Base-by-base conservation (phyloP, 2,888 invertebrate species). In the Ecliptopera silaceata region DNA sequence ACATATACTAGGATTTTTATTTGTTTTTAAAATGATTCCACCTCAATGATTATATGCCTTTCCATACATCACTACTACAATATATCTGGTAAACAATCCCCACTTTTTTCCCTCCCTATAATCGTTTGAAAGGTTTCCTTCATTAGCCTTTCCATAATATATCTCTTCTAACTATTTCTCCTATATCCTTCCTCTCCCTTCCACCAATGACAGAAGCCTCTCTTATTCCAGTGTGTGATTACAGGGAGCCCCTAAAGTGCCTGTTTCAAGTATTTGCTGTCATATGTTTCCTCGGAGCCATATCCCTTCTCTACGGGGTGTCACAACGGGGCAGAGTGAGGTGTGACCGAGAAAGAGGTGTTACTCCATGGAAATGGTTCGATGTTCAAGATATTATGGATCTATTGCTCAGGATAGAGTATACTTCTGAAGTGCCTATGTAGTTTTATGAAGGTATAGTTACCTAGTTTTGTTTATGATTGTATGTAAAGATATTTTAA, bases 341-440 rank as follows among this genome's bases (percentile, higher is more conserved):
- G 3, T 49, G 67, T 44, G 6, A 63, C 43, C 56, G 70, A 4
- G 77, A 69, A 0, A 65, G 45, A 4, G 51, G 69, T 22, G 44
- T 75, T 0, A 68, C 85, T 42, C 86, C 88, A 0, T 89, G 88
- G 88, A 59, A 80, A 1, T 90, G 90, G 91, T 59, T 89, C 60
- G 71, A 81, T 34, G 80, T 82, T 0, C 83, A 84, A 18, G 91
- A 91, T 36, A 49, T 91, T 22, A 65, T 91, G 66, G 88, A 90
- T 48, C 56, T 89, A 17, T 68, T 90, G 43, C 72, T 91, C 4
- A 66, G 86, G 53, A 81, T 90, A 43, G 88, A 90, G 52, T 89
- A 90, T n/a, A 83, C 84, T 0, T 80, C 86, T 0, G 90, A 90
- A 10, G 87, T 90, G 58, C 90, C 90, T 1, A 88, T 90, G 89